Conservation (phyloP, 2,113 vertebrate genomes). For the Zootoca vivipara region DNA sequence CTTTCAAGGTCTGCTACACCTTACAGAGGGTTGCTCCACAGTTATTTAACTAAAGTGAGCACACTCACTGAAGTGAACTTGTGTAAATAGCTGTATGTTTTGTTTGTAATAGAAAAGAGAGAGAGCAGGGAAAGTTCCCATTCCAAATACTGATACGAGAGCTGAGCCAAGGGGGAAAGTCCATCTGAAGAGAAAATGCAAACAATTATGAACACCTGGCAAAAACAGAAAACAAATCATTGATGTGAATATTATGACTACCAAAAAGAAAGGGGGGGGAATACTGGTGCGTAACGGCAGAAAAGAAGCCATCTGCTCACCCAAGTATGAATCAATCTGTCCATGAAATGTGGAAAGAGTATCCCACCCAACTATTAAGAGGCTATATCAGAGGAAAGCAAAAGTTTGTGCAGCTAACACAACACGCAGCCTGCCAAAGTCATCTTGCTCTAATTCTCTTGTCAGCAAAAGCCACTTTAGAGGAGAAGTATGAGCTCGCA, state of each 20-base stretch:
- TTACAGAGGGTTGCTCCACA: not conserved
- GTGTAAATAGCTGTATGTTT: not conserved
- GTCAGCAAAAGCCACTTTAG: constrained; percentile 62
- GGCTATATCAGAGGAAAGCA: constrained; percentile 45
- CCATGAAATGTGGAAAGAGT: constrained; percentile 46
- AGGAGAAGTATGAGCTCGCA: constrained; percentile 47
- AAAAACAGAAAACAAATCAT: constrained; percentile 30
- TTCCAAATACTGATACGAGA: not conserved
- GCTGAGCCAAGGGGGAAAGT: not conserved
- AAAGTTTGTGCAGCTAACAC: constrained; percentile 67
- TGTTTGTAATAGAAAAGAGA: not conserved
- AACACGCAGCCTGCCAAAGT: constrained; percentile 69
- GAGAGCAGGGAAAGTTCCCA: not conserved
- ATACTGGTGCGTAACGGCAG: not conserved
- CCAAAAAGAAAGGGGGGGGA: not conserved
- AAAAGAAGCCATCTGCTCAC: constrained; percentile 21
- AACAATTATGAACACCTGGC: not conserved
- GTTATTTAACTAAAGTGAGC: not conserved
- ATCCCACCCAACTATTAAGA: constrained; percentile 51
- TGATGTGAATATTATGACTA: not conserved
- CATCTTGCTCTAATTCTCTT: constrained; percentile 65
- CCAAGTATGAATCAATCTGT: constrained; percentile 37
- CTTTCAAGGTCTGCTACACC: not conserved
- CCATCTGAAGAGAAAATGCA: not conserved
- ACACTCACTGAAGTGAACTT: not conserved